phyloP scores from a whole-genome alignment of 2,888 invertebrate species.

The Agelastica alni region DNA sequence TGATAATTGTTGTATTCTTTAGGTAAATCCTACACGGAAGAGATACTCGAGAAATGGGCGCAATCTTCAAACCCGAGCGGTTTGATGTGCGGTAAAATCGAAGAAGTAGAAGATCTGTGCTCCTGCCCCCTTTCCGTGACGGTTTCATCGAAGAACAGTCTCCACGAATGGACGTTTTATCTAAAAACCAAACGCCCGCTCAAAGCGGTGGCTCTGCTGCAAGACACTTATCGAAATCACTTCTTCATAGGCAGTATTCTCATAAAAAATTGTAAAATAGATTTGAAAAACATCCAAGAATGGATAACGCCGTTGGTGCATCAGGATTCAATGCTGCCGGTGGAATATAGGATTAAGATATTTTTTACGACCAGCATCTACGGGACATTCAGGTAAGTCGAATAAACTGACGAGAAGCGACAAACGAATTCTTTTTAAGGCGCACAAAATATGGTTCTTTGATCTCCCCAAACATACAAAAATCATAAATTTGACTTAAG shows the following conservation, averaged over 20 bases:
- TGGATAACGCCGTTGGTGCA: slow-evolving; percentile 55
- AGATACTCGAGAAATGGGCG: slow-evolving; percentile 67
- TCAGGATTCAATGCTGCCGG: slow-evolving; percentile 35
- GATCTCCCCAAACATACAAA: no score
- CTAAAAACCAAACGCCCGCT: slow-evolving; percentile 61
- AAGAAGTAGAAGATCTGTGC: slow-evolving; percentile 64
- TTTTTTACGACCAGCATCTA: slow-evolving; percentile 66
- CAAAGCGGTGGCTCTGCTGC: slow-evolving; percentile 68
- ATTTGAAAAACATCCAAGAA: slow-evolving; percentile 59
- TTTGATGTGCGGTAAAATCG: slow-evolving; percentile 66
- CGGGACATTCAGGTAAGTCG: slow-evolving; percentile 66
- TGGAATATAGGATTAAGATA: slow-evolving; percentile 43
- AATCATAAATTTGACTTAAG: no score
- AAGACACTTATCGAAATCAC: slow-evolving; percentile 71
- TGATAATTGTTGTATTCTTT: no score
- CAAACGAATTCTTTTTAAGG: no score
- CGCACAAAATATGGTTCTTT: no score
- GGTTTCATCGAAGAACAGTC: slow-evolving; percentile 65
- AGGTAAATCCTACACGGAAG: slow-evolving; percentile 62
- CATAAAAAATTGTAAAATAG: slow-evolving; percentile 38
- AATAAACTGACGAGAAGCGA: no score
- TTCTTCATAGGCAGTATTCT: slow-evolving; percentile 64
- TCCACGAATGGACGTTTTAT: slow-evolving; percentile 66
- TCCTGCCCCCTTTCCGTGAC: slow-evolving; percentile 65
- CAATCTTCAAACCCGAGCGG: slow-evolving; percentile 66